These are phyloP conservation scores for Geotrupes spiniger DNA, from an alignment of 2,888 invertebrate genomes.

Conservation along the genomic window DNA sequence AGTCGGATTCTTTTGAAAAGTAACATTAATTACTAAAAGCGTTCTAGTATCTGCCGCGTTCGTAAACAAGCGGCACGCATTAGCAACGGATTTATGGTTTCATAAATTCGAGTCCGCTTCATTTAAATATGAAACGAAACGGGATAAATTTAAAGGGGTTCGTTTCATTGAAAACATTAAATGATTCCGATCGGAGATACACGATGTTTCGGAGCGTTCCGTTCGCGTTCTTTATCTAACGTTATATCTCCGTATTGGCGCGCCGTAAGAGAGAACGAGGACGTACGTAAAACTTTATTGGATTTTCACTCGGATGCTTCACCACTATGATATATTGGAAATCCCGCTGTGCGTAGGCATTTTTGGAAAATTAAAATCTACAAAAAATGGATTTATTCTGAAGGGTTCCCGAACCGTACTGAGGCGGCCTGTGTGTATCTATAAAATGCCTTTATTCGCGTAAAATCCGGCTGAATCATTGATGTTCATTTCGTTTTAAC, in stretches of 20 bases:
- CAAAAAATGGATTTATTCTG: slow-evolving; percentile 5
- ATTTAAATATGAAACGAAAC: slow-evolving; percentile 23
- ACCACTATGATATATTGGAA: slow-evolving; percentile 8
- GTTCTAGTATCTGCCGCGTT: slow-evolving; percentile 1
- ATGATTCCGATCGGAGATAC: slow-evolving; percentile 23
- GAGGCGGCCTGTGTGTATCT: slow-evolving; percentile 6
- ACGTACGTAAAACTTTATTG: not conserved
- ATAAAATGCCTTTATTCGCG: slow-evolving; percentile 9
- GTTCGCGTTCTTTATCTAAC: not conserved
- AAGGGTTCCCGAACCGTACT: slow-evolving; percentile 13
- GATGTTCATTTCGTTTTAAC: slow-evolving; percentile 13
- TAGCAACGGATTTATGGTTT: slow-evolving; percentile 18
- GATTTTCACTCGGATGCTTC: not conserved
- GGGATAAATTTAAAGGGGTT: slow-evolving; percentile 22
- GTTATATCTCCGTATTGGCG: not conserved
- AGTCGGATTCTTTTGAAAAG: slow-evolving; percentile 22
- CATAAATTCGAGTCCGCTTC: slow-evolving; percentile 22
- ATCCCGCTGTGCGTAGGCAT: slow-evolving; percentile 18
- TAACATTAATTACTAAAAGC: slow-evolving; percentile 15
- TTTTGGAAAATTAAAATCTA: slow-evolving; percentile 22
- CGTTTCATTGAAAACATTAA: slow-evolving; percentile 27
- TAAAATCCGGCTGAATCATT: slow-evolving; percentile 16
- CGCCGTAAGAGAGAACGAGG: slow-evolving; percentile 2
- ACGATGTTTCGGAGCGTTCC: slow-evolving; percentile 5
- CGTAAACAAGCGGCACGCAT: slow-evolving; percentile 6